These are phyloP conservation scores for Burhinus oedicnemus DNA, from an alignment of 2,113 vertebrate species.

Conservation along the genomic window DNA sequence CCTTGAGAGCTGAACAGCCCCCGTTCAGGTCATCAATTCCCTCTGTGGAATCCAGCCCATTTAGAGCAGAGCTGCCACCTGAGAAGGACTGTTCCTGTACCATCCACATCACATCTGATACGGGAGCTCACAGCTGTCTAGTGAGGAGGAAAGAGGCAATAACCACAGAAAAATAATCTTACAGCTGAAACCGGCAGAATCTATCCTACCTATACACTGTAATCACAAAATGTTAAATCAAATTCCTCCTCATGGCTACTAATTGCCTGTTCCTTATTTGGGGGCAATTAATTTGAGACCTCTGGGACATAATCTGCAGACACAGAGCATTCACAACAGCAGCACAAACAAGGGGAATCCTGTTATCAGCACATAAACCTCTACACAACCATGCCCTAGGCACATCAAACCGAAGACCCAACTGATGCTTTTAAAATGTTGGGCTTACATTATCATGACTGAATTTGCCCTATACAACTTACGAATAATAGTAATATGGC, in stretches of 20 bases:
- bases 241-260: neutral
- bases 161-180: neutral
- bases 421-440: neutral
- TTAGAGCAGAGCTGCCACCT: neutral
- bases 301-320: neutral
- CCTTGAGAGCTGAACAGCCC: neutral
- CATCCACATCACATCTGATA: neutral
- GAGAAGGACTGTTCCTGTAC: neutral
- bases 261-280: neutral
- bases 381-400: neutral
- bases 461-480: neutral
- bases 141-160: neutral
- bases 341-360: neutral
- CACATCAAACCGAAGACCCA: fast-evolving
- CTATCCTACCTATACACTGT: neutral
- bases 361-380: neutral
- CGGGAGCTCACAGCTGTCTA: neutral
- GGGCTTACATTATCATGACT: neutral
- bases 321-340: neutral
- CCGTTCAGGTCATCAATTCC: neutral
- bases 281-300: neutral
- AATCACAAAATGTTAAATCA: neutral
- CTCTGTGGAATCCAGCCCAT: neutral
- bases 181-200: neutral
- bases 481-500: neutral